Evolutionary conservation across 2,797 vertebrate species (phyloP).

Genomic region (Danio aesculapii): DNA sequence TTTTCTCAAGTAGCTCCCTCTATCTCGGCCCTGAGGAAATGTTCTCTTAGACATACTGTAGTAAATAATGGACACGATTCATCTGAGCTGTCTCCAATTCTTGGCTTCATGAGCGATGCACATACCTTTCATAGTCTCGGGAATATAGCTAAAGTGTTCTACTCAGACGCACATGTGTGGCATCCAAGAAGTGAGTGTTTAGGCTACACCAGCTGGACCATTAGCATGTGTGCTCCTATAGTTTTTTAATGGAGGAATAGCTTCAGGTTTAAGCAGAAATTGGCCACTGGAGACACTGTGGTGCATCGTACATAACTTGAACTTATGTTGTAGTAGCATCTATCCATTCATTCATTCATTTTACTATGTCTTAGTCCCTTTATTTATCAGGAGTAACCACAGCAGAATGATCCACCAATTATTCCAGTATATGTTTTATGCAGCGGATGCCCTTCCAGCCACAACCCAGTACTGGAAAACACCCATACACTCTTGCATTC

Average conservation of each 20-base stretch:
- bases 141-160: conserved; percentile 18
- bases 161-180: conserved; percentile 28
- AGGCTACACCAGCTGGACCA: conserved; percentile 32
- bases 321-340: no score
- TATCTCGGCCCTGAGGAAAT: conserved; percentile 41
- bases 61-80: conserved; percentile 44
- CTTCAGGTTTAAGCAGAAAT: conserved; percentile 38
- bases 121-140: conserved; percentile 22
- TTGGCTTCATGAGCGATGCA: conserved; percentile 47
- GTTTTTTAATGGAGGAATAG: conserved; percentile 34
- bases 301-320: conserved; percentile 5
- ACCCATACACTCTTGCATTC: no score
- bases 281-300: conserved; percentile 41
- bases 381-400: no score
- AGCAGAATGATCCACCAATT: no score
- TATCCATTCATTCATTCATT: no score
- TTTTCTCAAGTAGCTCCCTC: conserved; percentile 35
- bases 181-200: neutral
- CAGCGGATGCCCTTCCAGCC: no score
- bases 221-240: conserved; percentile 34
- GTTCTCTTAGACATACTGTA: conserved; percentile 21
- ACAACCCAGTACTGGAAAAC: no score
- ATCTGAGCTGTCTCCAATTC: conserved; percentile 45
- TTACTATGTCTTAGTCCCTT: no score
- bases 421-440: no score